Base-by-base conservation (phyloP, 2,113 vertebrate genomes). In the Alexandromys fortis region DNA sequence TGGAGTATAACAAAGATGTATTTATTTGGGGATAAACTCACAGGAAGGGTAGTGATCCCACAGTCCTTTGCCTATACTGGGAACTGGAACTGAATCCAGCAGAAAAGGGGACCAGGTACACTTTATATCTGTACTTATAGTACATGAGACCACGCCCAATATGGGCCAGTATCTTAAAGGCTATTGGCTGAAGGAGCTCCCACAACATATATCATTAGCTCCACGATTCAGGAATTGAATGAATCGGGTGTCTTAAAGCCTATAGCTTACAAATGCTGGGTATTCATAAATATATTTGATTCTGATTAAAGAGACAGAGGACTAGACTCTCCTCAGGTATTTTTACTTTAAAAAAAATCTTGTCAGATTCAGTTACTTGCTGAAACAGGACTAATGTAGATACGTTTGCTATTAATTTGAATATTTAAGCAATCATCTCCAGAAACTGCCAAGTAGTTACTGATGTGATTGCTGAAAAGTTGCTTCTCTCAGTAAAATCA, bases 341-440 rank as follows among this genome's bases (percentile, higher is more conserved):
- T 94, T 86, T 83, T 58, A 83, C 88, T 87, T 95, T 92, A 45
- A 82, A 73, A 82, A 73, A 38, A 72, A 81, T 77, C 35, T 78
- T 5, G 52, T 33, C 33, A 82, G 77, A 52, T 83, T 58, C 5
- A 86, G 49, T 45, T 76, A 72, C 96, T 95, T 83, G 26, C 21
- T 75, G 55, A 87, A 75, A 78, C 42, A 65, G 47, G 61, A 89
- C 45, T 89, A 52, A 86, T 61, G 5, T 9, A 65, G 30, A 10
- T 42, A 63, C n/a, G 0, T 73, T 86, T 86, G 61, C 3, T 92
- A 70, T 90, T 88, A 70, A 33, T 91, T 91, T 93, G 26, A 73
- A 81, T 83, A 91, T 70, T 30, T 75, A 28, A 90, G 49, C 55
- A 45, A 52, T 12, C 17, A 30, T 0, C 58, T 28, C 5, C 52